Evolutionary conservation across 30 jellyfish, hydroid and myxozoan species (phyloP), one percentile per base, ranked within the genome.

Genomic region (Aurelia aurita complex sp. Pacific): DNA sequence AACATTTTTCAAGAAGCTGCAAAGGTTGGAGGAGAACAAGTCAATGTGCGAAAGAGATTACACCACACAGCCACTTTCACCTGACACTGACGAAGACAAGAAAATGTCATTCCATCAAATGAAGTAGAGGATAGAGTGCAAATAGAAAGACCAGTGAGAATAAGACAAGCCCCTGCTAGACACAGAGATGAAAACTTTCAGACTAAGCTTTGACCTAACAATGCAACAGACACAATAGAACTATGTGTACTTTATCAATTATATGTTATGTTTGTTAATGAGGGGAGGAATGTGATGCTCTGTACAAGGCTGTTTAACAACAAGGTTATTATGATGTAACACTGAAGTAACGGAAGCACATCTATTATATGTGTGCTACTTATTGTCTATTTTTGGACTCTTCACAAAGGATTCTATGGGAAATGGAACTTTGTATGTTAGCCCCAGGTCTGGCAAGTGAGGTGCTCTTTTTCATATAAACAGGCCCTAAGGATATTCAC

Each of bases 91-190:
- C 3, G 80, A 43, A 5, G 66, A 43, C 40, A 43, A 70, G 80
- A 17, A 38, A 34, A 70, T 36, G 64, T 36, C 80, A 70, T 43
- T 66, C 76, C 76, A 66, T 57, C 76, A 66, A 66, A 66, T 23
- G 76, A 66, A 66, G 54, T 3, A 43, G 54, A 43, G 54, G 54
- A 43, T 43, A 6, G 11, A 3, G 54, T 19, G 54, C 55, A 1
- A 19, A 19, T 19, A 36, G 64, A 70, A 43, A 70, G 62, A 70
- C 80, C 64, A 29, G 67, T 70, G 80, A 36, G 62, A 70, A 70
- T 70, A 51, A 70, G 80, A 70, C 80, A 43, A 70, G 32, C 80
- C 4, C 80, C 64, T 70, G 80, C 80, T 43, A 70, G 80, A 70
- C 38, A 70, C 67, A 70, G 80, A 36, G 80, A 70, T 70, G 80